Evolutionary conservation across 2,113 vertebrate genomes (phyloP), one percentile per base, ranked within the genome.

Genomic region (Ranitomeya variabilis): DNA sequence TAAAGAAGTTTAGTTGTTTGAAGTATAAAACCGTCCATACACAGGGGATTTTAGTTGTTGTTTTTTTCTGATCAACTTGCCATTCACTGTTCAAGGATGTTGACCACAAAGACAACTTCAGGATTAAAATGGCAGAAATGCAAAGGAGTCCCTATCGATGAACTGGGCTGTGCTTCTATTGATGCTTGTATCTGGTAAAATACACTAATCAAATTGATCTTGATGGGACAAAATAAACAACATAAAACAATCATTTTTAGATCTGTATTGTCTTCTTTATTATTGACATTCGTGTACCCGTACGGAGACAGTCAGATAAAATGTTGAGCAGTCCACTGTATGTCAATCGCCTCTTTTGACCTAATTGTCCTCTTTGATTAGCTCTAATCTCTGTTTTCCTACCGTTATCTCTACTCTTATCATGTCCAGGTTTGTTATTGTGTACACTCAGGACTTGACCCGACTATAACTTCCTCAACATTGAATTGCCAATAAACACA

Each of bases 371-470:
- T 80, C 78, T 26, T 21, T 37, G 26, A 60, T 62, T 45, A 11
- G 23, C 13, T 31, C 21, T 81, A 81, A 81, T 62, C 79, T 31
- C 57, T 11, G 26, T 62, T 60, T 77, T 37, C 26, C 15, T 78
- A 6, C 0, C 6, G 26, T 81, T 81, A 81, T 81, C 79, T 81
- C 57, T 81, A 6, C 15, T 81, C 55, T 81, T 81, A 62, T 81
- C 79, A 37, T 62, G 23, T 26, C 31, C 79, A 81, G 26, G 55
- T 16, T 37, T 26, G 54, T 59, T 59, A 55, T 57, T 80, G 54
- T 79, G 52, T 60, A 60, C 78, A 19, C 55, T 59, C 14, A 59
- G 26, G n/a, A 60, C 79, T 62, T 60, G 55, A 37, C 79, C 23
- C 10, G 13, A 37, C 55, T 81, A 62, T 7, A 31, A 5, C 57